Conservation (phyloP, 2,113 vertebrate species). For the Anhinga anhinga region DNA sequence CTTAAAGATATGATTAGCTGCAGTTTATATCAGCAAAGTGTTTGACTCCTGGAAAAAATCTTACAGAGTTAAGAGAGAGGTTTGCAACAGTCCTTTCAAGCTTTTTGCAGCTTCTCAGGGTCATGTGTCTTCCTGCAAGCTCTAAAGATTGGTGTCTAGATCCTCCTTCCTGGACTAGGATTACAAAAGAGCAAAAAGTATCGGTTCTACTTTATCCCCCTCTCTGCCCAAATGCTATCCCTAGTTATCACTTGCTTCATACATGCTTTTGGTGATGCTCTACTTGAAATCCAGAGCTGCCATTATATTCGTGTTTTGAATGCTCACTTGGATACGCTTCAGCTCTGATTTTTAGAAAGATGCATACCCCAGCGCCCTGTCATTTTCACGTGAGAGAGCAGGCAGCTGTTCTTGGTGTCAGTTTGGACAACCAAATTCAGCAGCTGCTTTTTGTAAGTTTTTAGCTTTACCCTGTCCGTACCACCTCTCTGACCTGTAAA, state of each 20-base stretch:
- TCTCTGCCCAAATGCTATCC: not conserved
- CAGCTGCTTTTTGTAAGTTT: not conserved
- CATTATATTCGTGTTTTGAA: not conserved
- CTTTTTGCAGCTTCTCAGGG: not conserved
- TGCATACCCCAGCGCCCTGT: not conserved
- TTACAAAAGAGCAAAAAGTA: not conserved
- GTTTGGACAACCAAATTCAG: not conserved
- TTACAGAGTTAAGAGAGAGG: not conserved
- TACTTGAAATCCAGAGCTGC: not conserved
- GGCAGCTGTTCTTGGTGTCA: not conserved
- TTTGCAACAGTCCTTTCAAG: not conserved
- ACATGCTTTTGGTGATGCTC: not conserved
- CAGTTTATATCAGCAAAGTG: not conserved
- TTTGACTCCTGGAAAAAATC: not conserved
- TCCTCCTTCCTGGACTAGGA: not conserved
- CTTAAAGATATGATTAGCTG: not conserved
- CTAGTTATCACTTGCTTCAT: not conserved
- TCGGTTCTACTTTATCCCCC: not conserved
- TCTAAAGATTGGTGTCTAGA: not conserved
- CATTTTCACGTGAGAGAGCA: not conserved
- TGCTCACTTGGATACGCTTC: not conserved
- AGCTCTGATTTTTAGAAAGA: not conserved
- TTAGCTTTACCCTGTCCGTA: not conserved
- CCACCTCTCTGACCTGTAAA: not conserved
- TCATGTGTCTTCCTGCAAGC: not conserved